phyloP scores from a whole-genome alignment of 2,113 vertebrate species.

The Ginglymostoma cirratum region DNA sequence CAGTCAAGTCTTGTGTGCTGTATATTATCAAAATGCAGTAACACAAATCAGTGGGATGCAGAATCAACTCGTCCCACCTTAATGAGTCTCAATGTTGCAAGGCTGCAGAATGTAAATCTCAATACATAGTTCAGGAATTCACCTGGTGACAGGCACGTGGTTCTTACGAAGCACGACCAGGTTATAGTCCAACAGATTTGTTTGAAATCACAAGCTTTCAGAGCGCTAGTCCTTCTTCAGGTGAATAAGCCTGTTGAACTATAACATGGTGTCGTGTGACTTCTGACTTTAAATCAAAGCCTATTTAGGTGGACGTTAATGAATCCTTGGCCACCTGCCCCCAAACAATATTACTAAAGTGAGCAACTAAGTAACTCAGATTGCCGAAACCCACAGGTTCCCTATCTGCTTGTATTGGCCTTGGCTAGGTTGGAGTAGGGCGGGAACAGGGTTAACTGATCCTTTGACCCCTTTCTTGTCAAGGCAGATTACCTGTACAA shows the following conservation, averaged over 20 bases:
- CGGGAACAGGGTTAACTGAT: too few relatives aligned
- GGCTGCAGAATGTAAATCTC: neutral
- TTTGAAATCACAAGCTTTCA: too few relatives aligned
- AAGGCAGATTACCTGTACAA: too few relatives aligned
- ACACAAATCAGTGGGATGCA: neutral
- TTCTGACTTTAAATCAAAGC: neutral
- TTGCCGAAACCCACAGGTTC: neutral
- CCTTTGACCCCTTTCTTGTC: too few relatives aligned
- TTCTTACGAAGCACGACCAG: neutral
- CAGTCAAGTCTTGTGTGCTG: neutral
- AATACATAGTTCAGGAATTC: neutral
- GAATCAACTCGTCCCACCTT: neutral
- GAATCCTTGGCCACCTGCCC: neutral
- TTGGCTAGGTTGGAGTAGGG: neutral
- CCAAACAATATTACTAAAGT: neutral
- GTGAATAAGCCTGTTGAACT: too few relatives aligned
- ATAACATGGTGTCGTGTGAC: too few relatives aligned
- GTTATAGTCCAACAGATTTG: too few relatives aligned
- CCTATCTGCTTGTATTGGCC: neutral
- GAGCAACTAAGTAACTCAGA: neutral
- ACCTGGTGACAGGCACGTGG: neutral
- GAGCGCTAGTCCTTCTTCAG: too few relatives aligned
- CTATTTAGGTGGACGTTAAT: neutral
- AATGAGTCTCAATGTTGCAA: neutral
- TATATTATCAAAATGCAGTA: neutral